Evolutionary conservation across 1,140 invertebrate genomes (phyloP).

Genomic region (Hylaeus anthracinus): DNA sequence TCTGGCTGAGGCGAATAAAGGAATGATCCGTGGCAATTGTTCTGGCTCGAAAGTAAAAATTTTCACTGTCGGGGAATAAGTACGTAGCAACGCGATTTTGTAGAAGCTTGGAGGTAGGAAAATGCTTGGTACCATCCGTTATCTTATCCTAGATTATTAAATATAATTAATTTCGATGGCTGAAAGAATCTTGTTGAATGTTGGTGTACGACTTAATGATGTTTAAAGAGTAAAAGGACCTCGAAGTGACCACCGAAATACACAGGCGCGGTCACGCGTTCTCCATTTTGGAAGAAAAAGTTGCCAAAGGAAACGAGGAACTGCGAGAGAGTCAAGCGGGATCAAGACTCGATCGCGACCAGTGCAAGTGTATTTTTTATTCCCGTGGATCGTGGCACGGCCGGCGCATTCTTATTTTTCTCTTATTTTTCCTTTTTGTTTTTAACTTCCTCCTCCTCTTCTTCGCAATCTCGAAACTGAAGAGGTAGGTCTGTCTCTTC

Average conservation of each 20-base stretch:
- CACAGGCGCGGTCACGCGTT: neutral
- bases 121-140: too few species aligned
- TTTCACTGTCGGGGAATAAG: too few species aligned
- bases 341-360: neutral
- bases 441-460: neutral
- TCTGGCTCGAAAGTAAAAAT: too few species aligned
- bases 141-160: too few species aligned
- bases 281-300: neutral
- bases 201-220: too few species aligned
- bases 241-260: neutral
- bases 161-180: too few species aligned
- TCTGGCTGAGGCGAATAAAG: too few species aligned
- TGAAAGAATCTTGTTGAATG: too few species aligned
- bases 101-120: too few species aligned
- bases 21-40: too few species aligned
- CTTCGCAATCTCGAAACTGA: constrained; percentile 45
- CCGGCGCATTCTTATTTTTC: constrained; percentile 12
- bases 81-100: too few species aligned
- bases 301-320: neutral
- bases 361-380: constrained; percentile 39
- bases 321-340: neutral
- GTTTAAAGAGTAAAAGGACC: too few species aligned
- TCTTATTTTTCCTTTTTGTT: neutral
- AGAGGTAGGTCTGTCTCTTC: constrained; percentile 50
- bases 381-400: neutral